Percentiles rank a stretch among this genome's conserved stretches.
phyloP scores from a whole-genome alignment of 2,888 invertebrate genomes.

The Nebria brevicollis region DNA sequence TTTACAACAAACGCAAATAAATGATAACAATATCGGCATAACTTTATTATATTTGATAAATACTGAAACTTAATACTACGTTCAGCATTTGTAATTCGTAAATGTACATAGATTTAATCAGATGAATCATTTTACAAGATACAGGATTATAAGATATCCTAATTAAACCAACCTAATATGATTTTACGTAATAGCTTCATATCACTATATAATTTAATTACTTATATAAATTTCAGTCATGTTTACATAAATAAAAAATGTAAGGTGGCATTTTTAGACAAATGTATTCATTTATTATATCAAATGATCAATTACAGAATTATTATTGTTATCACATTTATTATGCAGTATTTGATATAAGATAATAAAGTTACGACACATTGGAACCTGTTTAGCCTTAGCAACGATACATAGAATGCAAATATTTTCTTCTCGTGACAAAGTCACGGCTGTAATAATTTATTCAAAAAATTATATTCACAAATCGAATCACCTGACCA shows the following conservation, averaged over 20 bases:
- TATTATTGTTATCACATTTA: neutral
- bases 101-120: neutral
- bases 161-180: no score
- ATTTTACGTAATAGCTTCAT: no score
- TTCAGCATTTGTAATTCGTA: neutral
- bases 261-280: no score
- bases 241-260: no score
- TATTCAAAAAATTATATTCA: neutral
- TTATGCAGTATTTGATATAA: conserved; percentile 1
- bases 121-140: neutral
- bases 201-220: no score
- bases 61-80: neutral
- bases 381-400: conserved; percentile 11
- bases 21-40: neutral
- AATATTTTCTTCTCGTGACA: conserved; percentile 14
- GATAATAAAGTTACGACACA: conserved; percentile 17
- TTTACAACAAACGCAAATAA: neutral
- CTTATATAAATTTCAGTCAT: no score
- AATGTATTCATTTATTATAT: no score
- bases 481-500: neutral
- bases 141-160: no score
- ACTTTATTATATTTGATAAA: neutral
- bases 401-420: conserved; percentile 16
- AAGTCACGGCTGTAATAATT: conserved; percentile 7
- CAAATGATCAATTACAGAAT: no score